Base-by-base conservation (phyloP, 2,888 invertebrate genomes). In the Tetragonisca angustula region DNA sequence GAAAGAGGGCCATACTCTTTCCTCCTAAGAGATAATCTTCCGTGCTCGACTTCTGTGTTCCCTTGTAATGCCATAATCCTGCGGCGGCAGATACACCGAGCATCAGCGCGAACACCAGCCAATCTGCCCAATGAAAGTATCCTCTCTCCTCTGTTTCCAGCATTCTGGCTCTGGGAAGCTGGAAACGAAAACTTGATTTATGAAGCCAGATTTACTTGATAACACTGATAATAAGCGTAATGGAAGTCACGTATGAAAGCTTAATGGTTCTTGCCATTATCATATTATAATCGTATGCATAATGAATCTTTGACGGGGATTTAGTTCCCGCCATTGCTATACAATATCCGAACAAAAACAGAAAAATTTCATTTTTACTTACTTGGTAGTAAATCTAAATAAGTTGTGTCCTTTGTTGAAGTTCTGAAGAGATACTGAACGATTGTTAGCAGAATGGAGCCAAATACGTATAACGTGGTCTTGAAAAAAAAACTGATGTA, bases 21-120 rank as follows among this genome's bases (percentile, higher is more conserved):
- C 97, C 97, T 54, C 97, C 98, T 84, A 98, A 96, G 74, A 98
- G 95, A 93, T 98, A 98, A 92, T 97, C 97, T 88, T 95, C 95
- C 2, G 95, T 95, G 95, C 94, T 97, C 94, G 92, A 96, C 95
- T 89, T 95, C 94, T 88, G 96, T 92, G 95, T 95, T 88, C 95
- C 95, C 90, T 95, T 95, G 50, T 95, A 95, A 90, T 96, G 95
- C 91, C 96, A 98, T 69, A 98, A 92, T 2, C 98, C 98, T n/a
- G 98, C 97, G 3, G 96, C 95, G 21, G 97, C 97, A 0, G 98
- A 98, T 4, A 97, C 92, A 9, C 96, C 90, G 87, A 97, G 95
- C 95, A 98, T 96, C 9, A 96, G 92, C 11, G 95, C 95, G 91
- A 98, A 98, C 59, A 97, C 97, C 61, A 96, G 95, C 94, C 98